A percentile compares a stretch with the other conserved stretches of the same genome.
These are phyloP conservation scores for Aproaerema taeniolella DNA, from an alignment of 2,888 invertebrate genomes.

Conservation along the genomic window DNA sequence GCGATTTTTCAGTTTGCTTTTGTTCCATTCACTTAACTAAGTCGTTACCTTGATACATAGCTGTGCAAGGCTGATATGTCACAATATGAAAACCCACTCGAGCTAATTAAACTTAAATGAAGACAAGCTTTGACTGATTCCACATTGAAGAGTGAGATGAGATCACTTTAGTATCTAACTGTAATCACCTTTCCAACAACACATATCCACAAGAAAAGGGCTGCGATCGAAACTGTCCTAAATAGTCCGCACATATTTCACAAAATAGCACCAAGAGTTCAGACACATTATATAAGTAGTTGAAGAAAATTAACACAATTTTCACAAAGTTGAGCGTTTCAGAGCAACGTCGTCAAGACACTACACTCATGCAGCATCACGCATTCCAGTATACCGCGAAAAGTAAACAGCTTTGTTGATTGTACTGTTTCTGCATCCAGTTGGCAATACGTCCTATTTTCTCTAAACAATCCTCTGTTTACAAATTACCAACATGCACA, in stretches of 20 bases:
- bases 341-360: conserved; percentile 6
- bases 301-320: not conserved
- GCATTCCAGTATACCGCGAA: conserved; percentile 47
- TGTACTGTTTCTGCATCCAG: conserved; percentile 48
- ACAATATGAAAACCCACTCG: too few species aligned
- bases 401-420: conserved; percentile 62
- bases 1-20: too few species aligned
- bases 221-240: conserved; percentile 23
- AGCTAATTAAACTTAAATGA: too few species aligned
- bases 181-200: conserved; percentile 13
- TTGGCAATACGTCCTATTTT: conserved; percentile 43
- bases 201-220: conserved; percentile 19
- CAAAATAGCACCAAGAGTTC: conserved; percentile 21
- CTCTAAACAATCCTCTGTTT: conserved; percentile 58
- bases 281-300: conserved; percentile 32
- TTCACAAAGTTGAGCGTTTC: conserved; percentile 10
- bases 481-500: conserved; percentile 59
- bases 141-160: too few species aligned
- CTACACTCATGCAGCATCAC: conserved; percentile 26
- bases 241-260: conserved; percentile 39
- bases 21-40: too few species aligned
- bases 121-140: too few species aligned
- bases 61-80: too few species aligned
- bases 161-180: too few species aligned
- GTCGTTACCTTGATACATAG: too few species aligned